Percentiles rank a stretch among this genome's conserved stretches.
phyloP scores from a whole-genome alignment of 2,797 vertebrate genomes.

The Pteropus rufus region DNA sequence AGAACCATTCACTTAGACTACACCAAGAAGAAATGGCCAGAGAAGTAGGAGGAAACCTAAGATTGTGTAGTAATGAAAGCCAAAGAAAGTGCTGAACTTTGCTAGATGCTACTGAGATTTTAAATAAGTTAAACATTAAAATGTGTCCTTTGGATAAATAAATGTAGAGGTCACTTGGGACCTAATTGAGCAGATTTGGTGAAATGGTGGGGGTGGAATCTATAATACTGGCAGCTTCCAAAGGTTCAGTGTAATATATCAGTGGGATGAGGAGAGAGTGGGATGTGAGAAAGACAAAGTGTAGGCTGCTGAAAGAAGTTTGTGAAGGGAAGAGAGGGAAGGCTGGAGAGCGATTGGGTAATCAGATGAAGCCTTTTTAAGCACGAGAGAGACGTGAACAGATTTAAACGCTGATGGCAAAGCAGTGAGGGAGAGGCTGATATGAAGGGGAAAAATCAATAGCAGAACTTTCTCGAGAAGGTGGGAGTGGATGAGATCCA shows the following conservation, averaged over 20 bases:
- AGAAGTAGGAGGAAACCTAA: neutral
- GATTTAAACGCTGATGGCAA: constrained; percentile 10
- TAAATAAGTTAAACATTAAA: constrained; percentile 1
- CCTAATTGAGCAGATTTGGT: constrained; percentile 57
- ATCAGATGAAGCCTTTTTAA: constrained; percentile 35
- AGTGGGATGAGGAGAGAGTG: constrained; percentile 57
- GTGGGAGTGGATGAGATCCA: neutral
- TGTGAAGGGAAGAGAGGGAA: neutral
- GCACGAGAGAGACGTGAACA: neutral
- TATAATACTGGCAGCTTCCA: constrained; percentile 43
- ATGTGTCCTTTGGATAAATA: neutral
- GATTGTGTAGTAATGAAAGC: neutral
- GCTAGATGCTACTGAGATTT: neutral
- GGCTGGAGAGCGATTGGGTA: constrained; percentile 29
- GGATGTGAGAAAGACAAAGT: constrained; percentile 70
- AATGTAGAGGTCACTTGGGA: constrained; percentile 42
- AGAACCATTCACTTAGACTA: neutral
- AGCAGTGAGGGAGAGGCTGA: neutral
- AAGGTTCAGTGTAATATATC: constrained; percentile 51
- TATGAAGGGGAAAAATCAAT: neutral
- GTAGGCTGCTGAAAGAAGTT: constrained; percentile 64
- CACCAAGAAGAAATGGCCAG: neutral
- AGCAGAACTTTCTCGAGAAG: neutral
- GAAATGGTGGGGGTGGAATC: constrained; percentile 37
- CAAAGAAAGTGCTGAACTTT: neutral